Conservation (phyloP, 2,113 vertebrate genomes). For the Neogobius melanostomus region DNA sequence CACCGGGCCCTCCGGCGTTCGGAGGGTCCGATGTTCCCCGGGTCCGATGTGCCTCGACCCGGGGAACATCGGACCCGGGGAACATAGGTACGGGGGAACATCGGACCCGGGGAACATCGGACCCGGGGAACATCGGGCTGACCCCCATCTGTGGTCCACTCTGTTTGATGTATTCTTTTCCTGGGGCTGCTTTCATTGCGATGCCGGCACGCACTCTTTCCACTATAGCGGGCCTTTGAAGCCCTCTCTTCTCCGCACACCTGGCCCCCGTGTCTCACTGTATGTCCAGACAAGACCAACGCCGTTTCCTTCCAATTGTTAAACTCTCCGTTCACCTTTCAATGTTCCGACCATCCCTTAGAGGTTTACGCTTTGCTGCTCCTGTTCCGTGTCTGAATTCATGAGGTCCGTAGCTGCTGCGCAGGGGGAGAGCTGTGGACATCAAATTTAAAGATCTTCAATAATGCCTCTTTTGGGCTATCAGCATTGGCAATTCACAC, state of each 20-base stretch:
- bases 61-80: no score
- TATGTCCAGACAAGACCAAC: neutral
- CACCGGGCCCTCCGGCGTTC: no score
- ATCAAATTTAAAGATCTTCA: neutral
- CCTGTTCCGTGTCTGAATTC: slow-evolving; percentile 4
- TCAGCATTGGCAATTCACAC: no score
- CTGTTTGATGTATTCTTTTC: slow-evolving; percentile 8
- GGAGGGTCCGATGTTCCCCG: no score
- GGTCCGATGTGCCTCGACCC: no score
- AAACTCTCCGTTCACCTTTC: slow-evolving; percentile 1
- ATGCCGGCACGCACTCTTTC: slow-evolving; percentile 1
- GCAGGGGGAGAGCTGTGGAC: neutral
- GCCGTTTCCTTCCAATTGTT: neutral
- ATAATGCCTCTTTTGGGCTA: no score
- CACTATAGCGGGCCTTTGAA: neutral
- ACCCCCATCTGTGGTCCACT: neutral
- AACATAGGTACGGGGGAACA: no score
- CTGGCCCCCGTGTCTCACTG: neutral
- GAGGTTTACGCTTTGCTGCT: slow-evolving; percentile 4
- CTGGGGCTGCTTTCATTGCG: slow-evolving; percentile 3
- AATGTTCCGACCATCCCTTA: neutral
- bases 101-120: no score
- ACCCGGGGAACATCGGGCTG: no score
- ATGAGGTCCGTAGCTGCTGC: neutral
- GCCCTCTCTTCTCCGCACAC: neutral